Evolutionary conservation across 1,140 invertebrate genomes (phyloP).

Genomic region (Liolophura sinensis): DNA sequence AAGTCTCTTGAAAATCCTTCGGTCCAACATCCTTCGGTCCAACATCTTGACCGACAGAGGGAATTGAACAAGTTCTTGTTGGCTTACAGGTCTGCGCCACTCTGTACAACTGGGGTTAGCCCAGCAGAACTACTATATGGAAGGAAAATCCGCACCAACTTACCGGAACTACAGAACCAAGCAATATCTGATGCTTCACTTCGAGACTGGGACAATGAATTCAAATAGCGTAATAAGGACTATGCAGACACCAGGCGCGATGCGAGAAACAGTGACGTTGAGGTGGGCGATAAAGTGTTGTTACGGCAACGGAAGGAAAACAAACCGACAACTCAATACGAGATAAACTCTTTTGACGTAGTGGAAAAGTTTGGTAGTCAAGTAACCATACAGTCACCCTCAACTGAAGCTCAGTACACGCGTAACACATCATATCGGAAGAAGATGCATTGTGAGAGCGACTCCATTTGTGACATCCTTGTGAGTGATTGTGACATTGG

Average conservation of each 20-base stretch:
- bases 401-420: not conserved
- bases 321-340: slow-evolving; percentile 10
- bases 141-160: slow-evolving; percentile 23
- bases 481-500: too few species aligned
- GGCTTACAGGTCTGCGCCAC: slow-evolving; percentile 14
- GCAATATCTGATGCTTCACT: slow-evolving; percentile 1
- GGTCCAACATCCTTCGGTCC: slow-evolving; percentile 9
- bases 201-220: slow-evolving; percentile 20
- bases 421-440: slow-evolving; percentile 7
- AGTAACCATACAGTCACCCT: not conserved
- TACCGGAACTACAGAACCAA: slow-evolving; percentile 12
- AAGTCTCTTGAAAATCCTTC: not conserved
- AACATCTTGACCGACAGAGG: slow-evolving; percentile 14
- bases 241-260: slow-evolving; percentile 15
- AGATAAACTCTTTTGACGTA: slow-evolving; percentile 1
- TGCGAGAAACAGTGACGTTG: slow-evolving; percentile 8
- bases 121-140: slow-evolving; percentile 23
- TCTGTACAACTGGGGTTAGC: slow-evolving; percentile 16
- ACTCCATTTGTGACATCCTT: too few species aligned
- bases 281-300: slow-evolving; percentile 15
- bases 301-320: slow-evolving; percentile 1
- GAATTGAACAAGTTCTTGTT: slow-evolving; percentile 16
- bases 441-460: not conserved
- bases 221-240: slow-evolving; percentile 17
- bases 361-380: slow-evolving; percentile 6